Base-by-base conservation (phyloP, 1,140 invertebrate genomes). In the Leptonema lineaticorne region DNA sequence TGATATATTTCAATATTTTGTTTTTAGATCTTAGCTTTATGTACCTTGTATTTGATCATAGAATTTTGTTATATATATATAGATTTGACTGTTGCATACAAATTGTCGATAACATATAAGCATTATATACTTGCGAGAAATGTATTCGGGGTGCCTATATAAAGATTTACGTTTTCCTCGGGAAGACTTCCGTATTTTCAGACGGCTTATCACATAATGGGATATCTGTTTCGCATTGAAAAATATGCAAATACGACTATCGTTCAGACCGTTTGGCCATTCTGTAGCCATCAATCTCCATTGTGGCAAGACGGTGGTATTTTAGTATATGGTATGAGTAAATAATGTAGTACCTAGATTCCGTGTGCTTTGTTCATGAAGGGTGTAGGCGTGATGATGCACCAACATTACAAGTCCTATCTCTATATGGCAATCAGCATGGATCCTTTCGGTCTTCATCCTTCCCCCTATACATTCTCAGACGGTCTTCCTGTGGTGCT, bases 191-290 rank as follows among this genome's bases (percentile, higher is more conserved):
- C 37, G 5, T 20, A 53, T 53, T 27, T 27, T 24, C 48, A 53
- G 48, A 3, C 11, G 48, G 48, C 48, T 26, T 29, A 58, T 58
- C 56, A 58, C 8, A 58, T 58, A 58, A 58, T 29, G 26, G 56
- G 56, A 58, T 58, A 58, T 58, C 56, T 58, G 29, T 58, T 64
- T 30, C 62, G 22, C 50, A 50, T 64, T 50, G 45, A 50, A 64
- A 64, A 64, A 64, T 64, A 64, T 64, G 62, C 62, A 64, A 64
- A 64, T 64, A 30, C 28, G 16, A 16, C 58, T n/a, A 62, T 62
- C 58, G 58, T 28, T 64, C 62, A 45, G 41, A 30, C 58, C 58
- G 28, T 62, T 62, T 45, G 58, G 41, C 62, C 8, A 64, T 64
- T 50, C 62, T 24, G 50, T 50, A 16, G 22, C 41, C 62, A 64